These are phyloP conservation scores for Macrotis lagotis DNA, from an alignment of 2,113 vertebrate species.

Conservation along the genomic window DNA sequence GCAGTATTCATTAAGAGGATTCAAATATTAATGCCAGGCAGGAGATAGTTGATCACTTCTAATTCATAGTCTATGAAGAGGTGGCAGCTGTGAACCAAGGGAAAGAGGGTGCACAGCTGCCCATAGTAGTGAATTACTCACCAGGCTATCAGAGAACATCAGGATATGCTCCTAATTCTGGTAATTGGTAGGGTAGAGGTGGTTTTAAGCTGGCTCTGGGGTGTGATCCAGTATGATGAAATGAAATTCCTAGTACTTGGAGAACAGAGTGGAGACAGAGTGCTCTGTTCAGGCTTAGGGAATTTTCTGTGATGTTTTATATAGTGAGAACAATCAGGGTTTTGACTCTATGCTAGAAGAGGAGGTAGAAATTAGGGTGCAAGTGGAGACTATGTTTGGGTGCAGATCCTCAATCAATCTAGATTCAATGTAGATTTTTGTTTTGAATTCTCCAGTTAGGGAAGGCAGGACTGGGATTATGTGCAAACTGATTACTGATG, in stretches of 20 bases:
- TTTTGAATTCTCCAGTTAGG: background rate
- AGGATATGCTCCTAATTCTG: background rate
- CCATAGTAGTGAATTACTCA: background rate
- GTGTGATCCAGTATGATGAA: background rate
- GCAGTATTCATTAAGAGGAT: background rate
- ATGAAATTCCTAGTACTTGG: background rate
- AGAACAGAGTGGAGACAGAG: background rate
- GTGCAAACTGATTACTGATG: background rate
- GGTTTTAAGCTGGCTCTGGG: background rate
- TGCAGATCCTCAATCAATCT: background rate
- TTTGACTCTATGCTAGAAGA: background rate
- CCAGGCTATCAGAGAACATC: background rate
- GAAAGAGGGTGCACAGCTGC: background rate
- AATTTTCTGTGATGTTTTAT: background rate
- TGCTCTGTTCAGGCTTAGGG: background rate
- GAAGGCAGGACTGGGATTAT: background rate
- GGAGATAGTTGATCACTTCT: no score
- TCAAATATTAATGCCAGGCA: background rate
- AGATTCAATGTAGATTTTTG: background rate
- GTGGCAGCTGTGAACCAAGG: background rate
- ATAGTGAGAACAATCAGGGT: background rate
- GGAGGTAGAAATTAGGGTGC: background rate
- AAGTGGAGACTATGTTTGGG: background rate
- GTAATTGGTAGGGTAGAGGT: background rate
- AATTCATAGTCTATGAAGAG: conserved; percentile 14